A percentile compares a stretch with the other conserved stretches of the same genome.
phyloP scores from a whole-genome alignment of 2,797 vertebrate genomes.

The Sebastes vulpes region DNA sequence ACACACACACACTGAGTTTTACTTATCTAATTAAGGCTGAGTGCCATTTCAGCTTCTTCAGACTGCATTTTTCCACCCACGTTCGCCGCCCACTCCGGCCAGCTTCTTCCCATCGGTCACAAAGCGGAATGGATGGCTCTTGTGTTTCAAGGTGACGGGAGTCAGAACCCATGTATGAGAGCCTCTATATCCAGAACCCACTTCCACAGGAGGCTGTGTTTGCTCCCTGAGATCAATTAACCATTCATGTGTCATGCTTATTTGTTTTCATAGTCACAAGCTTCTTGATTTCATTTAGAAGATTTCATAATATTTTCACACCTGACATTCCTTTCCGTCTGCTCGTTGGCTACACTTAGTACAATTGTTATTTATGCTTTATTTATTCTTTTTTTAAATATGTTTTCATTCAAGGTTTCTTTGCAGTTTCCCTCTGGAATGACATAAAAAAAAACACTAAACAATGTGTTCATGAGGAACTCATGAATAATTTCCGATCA shows the following conservation, averaged over 20 bases:
- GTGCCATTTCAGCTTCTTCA: conserved; percentile 51
- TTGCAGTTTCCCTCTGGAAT: not conserved
- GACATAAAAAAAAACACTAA: not conserved
- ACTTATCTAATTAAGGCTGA: conserved; percentile 71
- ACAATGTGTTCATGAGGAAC: not conserved
- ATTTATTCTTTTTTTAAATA: not conserved
- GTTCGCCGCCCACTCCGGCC: not conserved
- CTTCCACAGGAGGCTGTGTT: not conserved
- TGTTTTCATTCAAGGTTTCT: not conserved
- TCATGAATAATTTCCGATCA: conserved; percentile 24
- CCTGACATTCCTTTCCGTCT: not conserved
- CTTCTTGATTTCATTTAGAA: not conserved
- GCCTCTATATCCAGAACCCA: not conserved
- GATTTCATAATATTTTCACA: not conserved
- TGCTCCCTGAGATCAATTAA: not conserved
- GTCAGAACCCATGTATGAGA: not conserved
- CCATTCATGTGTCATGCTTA: not conserved
- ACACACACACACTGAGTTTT: conserved; percentile 24
- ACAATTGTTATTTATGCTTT: not conserved
- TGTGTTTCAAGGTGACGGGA: conserved; percentile 45
- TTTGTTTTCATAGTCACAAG: not conserved
- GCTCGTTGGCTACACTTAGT: not conserved
- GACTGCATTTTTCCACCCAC: conserved; percentile 56
- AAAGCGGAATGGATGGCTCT: conserved; percentile 8
- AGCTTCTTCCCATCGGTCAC: not conserved